These are phyloP conservation scores for Sebastes steindachneri DNA, from an alignment of 2,797 vertebrate species.

Conservation along the genomic window DNA sequence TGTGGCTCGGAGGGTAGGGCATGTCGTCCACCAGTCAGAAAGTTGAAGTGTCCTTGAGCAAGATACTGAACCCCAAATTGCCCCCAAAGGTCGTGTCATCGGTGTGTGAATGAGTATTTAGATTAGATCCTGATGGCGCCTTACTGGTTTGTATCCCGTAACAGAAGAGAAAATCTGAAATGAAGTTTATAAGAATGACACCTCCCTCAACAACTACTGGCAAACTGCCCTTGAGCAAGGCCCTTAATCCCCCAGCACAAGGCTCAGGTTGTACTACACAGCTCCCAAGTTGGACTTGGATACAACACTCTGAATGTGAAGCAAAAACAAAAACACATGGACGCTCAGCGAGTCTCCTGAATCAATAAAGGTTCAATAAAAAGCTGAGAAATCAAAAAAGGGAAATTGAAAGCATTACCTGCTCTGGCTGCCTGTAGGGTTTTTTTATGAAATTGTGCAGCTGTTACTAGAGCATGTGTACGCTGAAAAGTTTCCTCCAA, in stretches of 20 bases:
- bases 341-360: not conserved
- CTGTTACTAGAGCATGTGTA: not conserved
- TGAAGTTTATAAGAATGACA: not conserved
- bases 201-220: not conserved
- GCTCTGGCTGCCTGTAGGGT: not conserved
- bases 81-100: no score
- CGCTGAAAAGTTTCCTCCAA: conserved; percentile 7
- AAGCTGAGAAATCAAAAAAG: not conserved
- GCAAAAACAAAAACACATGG: not conserved
- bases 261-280: not conserved
- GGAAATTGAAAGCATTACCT: not conserved
- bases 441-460: not conserved
- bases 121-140: no score
- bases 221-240: conserved; percentile 1
- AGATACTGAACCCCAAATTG: no score
- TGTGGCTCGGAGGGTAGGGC: no score
- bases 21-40: no score
- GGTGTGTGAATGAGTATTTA: no score
- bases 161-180: not conserved
- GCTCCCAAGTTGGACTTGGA: not conserved
- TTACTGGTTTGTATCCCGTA: not conserved
- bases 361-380: conserved; percentile 1
- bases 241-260: not conserved
- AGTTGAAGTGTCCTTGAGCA: no score
- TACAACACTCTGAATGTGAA: not conserved